phyloP scores from a whole-genome alignment of 2,888 invertebrate genomes.

The Cheilosia pagana region DNA sequence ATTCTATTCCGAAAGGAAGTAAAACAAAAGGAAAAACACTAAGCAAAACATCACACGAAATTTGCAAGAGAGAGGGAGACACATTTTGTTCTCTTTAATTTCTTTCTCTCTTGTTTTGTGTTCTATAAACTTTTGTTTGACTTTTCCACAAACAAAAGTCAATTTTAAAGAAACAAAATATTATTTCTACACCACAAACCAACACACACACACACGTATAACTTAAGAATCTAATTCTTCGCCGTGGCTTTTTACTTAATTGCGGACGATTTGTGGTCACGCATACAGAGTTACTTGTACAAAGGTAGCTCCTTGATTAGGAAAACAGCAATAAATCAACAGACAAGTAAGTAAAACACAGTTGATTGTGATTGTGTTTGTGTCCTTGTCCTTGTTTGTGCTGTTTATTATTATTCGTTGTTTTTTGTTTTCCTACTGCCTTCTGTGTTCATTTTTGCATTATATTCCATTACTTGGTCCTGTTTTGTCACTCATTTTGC shows the following conservation, averaged over 20 bases:
- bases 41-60: slow-evolving; percentile 22
- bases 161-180: slow-evolving; percentile 24
- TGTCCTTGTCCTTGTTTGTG: slow-evolving; percentile 74
- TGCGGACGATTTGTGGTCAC: slow-evolving; percentile 24
- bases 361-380: slow-evolving; percentile 65
- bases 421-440: slow-evolving; percentile 25
- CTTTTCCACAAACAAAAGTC: background rate
- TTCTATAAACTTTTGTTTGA: slow-evolving; percentile 13
- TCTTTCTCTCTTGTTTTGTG: slow-evolving; percentile 22
- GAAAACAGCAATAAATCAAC: slow-evolving; percentile 67
- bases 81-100: slow-evolving; percentile 18
- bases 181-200: slow-evolving; percentile 15
- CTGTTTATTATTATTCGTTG: slow-evolving; percentile 39
- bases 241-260: slow-evolving; percentile 31
- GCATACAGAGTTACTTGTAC: background rate
- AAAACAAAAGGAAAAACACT: slow-evolving; percentile 19
- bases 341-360: slow-evolving; percentile 70
- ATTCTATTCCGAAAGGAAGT: slow-evolving; percentile 62
- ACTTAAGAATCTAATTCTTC: slow-evolving; percentile 9
- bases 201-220: background rate
- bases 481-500: slow-evolving; percentile 40
- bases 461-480: background rate
- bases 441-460: slow-evolving; percentile 20
- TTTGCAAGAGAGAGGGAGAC: slow-evolving; percentile 19
- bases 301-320: slow-evolving; percentile 33